These are phyloP conservation scores for Tinea trinotella DNA, from an alignment of 2,888 invertebrate species.

Conservation along the genomic window DNA sequence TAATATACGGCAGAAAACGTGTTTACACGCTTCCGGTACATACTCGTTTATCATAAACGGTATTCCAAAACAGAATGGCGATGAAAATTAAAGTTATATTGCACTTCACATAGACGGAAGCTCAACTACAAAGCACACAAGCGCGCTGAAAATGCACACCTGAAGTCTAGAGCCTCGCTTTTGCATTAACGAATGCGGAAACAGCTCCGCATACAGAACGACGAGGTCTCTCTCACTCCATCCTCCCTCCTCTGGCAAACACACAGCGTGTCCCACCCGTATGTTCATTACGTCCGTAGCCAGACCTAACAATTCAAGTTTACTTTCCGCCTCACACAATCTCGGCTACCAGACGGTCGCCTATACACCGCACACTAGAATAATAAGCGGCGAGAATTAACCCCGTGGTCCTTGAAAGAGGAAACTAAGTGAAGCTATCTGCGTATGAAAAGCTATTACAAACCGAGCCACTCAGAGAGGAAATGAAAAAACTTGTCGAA, in stretches of 20 bases:
- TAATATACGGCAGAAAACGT: not conserved
- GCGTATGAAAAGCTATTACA: constrained; percentile 65
- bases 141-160: constrained; percentile 69
- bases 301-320: constrained; percentile 71
- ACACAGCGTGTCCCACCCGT: constrained; percentile 53
- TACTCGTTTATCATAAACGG: constrained; percentile 17
- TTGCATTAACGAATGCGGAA: constrained; percentile 73
- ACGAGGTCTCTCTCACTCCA: constrained; percentile 47
- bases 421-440: constrained; percentile 73
- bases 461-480: constrained; percentile 56
- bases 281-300: constrained; percentile 69
- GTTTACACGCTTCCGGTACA: constrained; percentile 11
- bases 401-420: constrained; percentile 60
- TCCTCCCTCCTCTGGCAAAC: constrained; percentile 49
- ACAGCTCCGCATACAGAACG: constrained; percentile 70
- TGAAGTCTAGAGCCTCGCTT: constrained; percentile 64
- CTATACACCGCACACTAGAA: constrained; percentile 64
- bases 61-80: constrained; percentile 16
- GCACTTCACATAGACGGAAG: constrained; percentile 63
- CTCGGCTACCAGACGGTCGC: constrained; percentile 63
- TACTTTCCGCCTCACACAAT: constrained; percentile 67
- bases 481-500: constrained; percentile 66
- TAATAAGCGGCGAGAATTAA: constrained; percentile 72
- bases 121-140: constrained; percentile 65
- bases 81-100: constrained; percentile 19